Evolutionary conservation across 2,888 invertebrate genomes (phyloP).

Genomic region (Lottia gigantea): DNA sequence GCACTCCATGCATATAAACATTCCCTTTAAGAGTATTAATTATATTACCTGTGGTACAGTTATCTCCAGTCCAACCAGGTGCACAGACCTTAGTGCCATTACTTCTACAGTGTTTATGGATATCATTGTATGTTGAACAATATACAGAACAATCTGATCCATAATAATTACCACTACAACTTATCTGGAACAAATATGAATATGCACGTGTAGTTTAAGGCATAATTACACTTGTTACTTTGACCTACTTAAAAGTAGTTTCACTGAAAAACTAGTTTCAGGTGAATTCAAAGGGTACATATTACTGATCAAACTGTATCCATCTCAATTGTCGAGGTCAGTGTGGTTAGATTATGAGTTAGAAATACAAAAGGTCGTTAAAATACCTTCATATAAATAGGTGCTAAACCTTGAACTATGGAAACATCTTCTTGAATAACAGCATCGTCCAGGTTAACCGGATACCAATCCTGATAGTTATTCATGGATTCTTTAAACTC

Average conservation of each 20-base stretch:
- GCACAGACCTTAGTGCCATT: conserved; percentile 18
- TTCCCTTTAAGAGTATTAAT: background rate
- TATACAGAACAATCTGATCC: conserved; percentile 19
- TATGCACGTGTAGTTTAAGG: too few relatives aligned
- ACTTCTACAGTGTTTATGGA: conserved; percentile 35
- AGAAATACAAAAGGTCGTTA: too few relatives aligned
- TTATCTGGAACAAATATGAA: background rate
- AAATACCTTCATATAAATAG: conserved; percentile 2
- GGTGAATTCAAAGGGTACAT: too few relatives aligned
- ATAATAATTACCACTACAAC: conserved; percentile 16
- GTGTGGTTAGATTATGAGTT: too few relatives aligned
- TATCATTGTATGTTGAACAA: conserved; percentile 31
- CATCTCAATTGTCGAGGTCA: too few relatives aligned
- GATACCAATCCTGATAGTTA: background rate
- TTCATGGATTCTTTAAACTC: background rate
- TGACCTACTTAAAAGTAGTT: too few relatives aligned
- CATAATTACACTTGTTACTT: too few relatives aligned
- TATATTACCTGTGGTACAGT: conserved; percentile 21
- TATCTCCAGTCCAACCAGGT: conserved; percentile 20
- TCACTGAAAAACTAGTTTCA: too few relatives aligned
- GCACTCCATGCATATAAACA: too few relatives aligned
- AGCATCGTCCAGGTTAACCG: background rate
- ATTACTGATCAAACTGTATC: too few relatives aligned
- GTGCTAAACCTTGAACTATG: background rate
- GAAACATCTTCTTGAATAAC: background rate